Conservation (phyloP, 1,140 invertebrate genomes). For the Drosophila tsacasi region DNA sequence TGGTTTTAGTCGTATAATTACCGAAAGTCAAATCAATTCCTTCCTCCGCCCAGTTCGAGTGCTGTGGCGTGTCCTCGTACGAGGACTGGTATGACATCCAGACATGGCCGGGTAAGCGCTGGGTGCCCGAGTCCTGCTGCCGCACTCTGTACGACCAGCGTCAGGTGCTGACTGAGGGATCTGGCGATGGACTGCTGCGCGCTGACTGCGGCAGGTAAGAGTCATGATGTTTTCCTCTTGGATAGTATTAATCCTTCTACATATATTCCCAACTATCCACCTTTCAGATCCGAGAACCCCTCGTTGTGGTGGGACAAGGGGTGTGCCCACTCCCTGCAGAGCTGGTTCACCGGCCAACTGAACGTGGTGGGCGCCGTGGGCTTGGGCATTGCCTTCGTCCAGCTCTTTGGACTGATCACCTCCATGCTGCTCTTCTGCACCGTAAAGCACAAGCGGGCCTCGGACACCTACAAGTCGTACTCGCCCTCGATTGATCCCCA, state of each 20-base stretch:
- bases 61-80: constrained; percentile 93
- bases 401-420: constrained; percentile 90
- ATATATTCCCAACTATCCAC: not conserved
- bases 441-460: constrained; percentile 89
- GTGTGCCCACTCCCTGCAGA: constrained; percentile 89
- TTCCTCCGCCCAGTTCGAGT: constrained; percentile 88
- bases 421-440: constrained; percentile 92
- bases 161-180: constrained; percentile 85
- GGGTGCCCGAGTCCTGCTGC: constrained; percentile 94
- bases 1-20: too few species aligned
- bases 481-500: constrained; percentile 87
- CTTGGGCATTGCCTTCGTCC: constrained; percentile 89
- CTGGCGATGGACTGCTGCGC: constrained; percentile 67
- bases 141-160: constrained; percentile 86
- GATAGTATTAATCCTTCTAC: not conserved
- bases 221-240: too few species aligned
- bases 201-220: constrained; percentile 77
- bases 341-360: constrained; percentile 89
- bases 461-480: constrained; percentile 90
- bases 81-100: constrained; percentile 94
- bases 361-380: constrained; percentile 90
- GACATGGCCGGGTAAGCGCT: constrained; percentile 90
- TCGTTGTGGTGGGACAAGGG: constrained; percentile 89
- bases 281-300: constrained; percentile 86
- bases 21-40: not conserved